Evolutionary conservation across 1,140 invertebrate species (phyloP), one percentile per base, ranked within the genome.

Genomic region (Eciton burchellii): DNA sequence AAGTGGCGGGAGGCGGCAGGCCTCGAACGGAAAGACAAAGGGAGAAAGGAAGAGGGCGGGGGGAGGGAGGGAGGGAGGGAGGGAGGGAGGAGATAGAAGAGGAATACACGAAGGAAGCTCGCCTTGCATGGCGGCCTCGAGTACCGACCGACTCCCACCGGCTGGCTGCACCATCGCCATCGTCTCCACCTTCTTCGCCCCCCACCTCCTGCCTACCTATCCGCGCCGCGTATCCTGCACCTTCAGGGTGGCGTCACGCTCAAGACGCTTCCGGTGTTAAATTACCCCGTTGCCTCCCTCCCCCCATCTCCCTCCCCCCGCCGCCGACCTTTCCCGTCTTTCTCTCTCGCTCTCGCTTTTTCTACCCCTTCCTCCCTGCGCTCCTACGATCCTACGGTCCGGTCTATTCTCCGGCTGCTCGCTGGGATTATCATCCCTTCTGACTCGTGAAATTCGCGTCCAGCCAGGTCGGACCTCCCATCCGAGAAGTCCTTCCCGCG

Each of bases 241-340:
- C 93, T 94, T 94, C 93, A 93, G 93, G 93, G 93, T 94, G 93
- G 93, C 93, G 93, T 94, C 93, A 93, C 92, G 92, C 91, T 93
- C 92, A 92, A 94, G 93, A 93, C 93, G 92, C 93, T 94, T 94
- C 93, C 93, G 93, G 93, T 94, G 92, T 94, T 93, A 90, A 91
- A 93, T 94, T 94, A 94, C 93, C 90, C 91, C 83, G 87, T 89
- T n/a, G 85, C 86, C 60, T 82, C 52, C 81, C 77, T 81, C 82
- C 81, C 81, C 85, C 82, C 83, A 71, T 73, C 68, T 83, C 79
- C 60, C 83, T 79, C 85, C 87, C 84, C 66, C n/a, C n/a, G n/a
- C n/a, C 79, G 63, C 76, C 85, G 45, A 62, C 60, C 59, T 76
- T 57, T 54, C 56, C n/a, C n/a, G n/a, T 62, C 62, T 45, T 14